Conservation (phyloP, 2,797 vertebrate genomes). For the Morelia viridis region DNA sequence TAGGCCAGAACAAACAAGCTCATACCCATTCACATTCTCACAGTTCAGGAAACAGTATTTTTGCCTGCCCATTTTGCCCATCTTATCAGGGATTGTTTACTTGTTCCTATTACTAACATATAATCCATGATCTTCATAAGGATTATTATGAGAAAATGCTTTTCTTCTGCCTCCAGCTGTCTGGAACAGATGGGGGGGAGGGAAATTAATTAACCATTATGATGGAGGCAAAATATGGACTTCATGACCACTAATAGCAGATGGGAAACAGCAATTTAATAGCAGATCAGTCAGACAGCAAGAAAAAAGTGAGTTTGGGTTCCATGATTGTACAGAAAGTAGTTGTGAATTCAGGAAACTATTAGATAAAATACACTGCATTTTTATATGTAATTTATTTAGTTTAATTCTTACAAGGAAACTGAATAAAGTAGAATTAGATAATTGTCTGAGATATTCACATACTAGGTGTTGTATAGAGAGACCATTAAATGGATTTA, state of each 20-base stretch:
- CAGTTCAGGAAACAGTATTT: neutral
- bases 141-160: neutral
- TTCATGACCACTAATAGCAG: neutral
- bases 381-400: neutral
- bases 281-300: neutral
- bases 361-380: neutral
- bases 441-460: neutral
- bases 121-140: neutral
- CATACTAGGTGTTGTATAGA: neutral
- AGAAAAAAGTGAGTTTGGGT: neutral
- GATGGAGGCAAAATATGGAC: neutral
- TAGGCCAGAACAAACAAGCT: neutral
- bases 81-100: neutral
- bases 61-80: neutral
- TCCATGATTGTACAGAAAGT: neutral
- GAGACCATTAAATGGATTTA: neutral
- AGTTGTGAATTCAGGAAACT: neutral
- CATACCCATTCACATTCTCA: neutral
- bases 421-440: neutral
- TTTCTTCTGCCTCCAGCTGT: neutral
- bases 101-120: neutral
- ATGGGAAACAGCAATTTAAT: neutral
- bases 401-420: neutral
- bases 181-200: neutral
- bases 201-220: neutral